phyloP scores from a whole-genome alignment of 2,888 invertebrate genomes.

The Volucella zonaria region DNA sequence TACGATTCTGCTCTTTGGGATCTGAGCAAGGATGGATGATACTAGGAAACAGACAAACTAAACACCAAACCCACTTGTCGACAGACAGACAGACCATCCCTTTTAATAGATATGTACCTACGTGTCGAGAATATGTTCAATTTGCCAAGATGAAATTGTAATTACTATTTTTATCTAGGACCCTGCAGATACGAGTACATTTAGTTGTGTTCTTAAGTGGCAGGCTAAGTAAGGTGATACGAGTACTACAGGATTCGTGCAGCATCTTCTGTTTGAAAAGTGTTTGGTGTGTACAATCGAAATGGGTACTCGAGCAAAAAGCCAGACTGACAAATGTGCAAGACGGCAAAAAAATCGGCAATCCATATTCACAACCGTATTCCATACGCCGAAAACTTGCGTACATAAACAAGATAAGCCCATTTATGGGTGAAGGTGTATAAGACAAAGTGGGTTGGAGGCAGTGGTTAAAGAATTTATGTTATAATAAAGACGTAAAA shows the following conservation, averaged over 20 bases:
- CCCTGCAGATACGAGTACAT: slow-evolving; percentile 20
- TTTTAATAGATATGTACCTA: slow-evolving; percentile 28
- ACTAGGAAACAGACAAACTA: slow-evolving; percentile 2
- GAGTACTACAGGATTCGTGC: slow-evolving; percentile 1
- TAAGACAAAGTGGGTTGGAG: neutral
- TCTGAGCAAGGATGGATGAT: too few species aligned
- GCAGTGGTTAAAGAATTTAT: slow-evolving; percentile 34
- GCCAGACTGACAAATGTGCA: slow-evolving; percentile 44
- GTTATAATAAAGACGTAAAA: slow-evolving; percentile 36
- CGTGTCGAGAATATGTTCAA: slow-evolving; percentile 65
- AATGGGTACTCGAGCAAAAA: slow-evolving; percentile 59
- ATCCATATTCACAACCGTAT: slow-evolving; percentile 5
- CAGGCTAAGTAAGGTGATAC: slow-evolving; percentile 42
- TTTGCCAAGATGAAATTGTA: slow-evolving; percentile 41
- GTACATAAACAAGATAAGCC: slow-evolving; percentile 28
- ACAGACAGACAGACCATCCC: slow-evolving; percentile 3
- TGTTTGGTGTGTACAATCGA: neutral
- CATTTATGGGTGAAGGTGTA: slow-evolving; percentile 12
- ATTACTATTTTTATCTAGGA: slow-evolving; percentile 49
- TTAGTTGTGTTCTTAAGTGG: slow-evolving; percentile 28
- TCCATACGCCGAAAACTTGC: slow-evolving; percentile 19
- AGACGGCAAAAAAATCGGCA: slow-evolving; percentile 9
- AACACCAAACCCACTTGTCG: neutral
- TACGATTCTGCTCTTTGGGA: too few species aligned
- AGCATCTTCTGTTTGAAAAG: neutral